Evolutionary conservation across 1,140 invertebrate genomes (phyloP), one percentile per base, ranked within the genome.

Genomic region (Heliconius hermathena): DNA sequence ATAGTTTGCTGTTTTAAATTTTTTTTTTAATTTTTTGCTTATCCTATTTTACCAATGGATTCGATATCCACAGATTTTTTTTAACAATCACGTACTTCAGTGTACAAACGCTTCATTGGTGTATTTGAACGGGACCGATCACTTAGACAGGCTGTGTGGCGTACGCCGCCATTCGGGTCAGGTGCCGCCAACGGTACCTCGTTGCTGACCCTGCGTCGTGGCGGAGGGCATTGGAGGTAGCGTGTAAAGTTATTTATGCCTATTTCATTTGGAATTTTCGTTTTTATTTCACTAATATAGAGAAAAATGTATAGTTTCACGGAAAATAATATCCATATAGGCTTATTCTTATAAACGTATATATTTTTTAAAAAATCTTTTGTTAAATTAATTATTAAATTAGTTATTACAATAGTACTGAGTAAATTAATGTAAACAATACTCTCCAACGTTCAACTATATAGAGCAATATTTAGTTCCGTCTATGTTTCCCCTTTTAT

Each of bases 131-230:
- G 89, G 88, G 88, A 87, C 88, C 84, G 83, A 90, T 89, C 90
- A 89, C 88, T 91, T 89, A 90, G 87, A 86, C 88, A 87, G 86
- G 84, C 89, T 87, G 89, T 89, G 90, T 89, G 89, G 83, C 79
- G 86, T 85, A 88, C 86, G 87, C 88, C 80, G 85, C 84, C 90
- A 92, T 91, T 87, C 84, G 89, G 90, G 91, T 91, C 91, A 89
- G 87, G 87, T 89, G 88, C 81, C 81, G 81, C 84, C 85, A 92
- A 94, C 91, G 91, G 92, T 93, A 94, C 88, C 89, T 87, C 85
- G 89, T 87, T 88, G 86, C 86, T 91, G 90, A 94, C 90, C 91
- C 89, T 91, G 66, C 54, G 20, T 38, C 29, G 73, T 73, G 81
- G 82, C 70, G 54, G 38, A 77, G 80, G 82, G 26, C 71, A 78